phyloP scores from a whole-genome alignment of 2,888 invertebrate genomes.

The Rhingia campestris region DNA sequence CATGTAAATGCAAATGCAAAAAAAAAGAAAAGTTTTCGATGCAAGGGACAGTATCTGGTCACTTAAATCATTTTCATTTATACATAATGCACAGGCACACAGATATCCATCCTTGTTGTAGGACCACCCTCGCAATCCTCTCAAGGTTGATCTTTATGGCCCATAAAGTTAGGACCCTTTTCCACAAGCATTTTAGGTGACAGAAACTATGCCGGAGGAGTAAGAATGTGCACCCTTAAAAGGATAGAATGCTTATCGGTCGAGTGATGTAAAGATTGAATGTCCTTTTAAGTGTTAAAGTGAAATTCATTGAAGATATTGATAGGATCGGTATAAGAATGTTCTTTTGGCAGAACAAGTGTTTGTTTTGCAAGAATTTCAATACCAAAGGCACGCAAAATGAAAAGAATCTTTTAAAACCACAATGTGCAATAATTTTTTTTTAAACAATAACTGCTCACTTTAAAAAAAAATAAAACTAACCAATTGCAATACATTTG shows the following conservation, averaged over 20 bases:
- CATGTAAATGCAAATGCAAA: slow-evolving; percentile 49
- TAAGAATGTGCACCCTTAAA: neutral
- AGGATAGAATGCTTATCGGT: slow-evolving; percentile 57
- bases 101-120: slow-evolving; percentile 10
- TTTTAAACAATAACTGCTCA: neutral
- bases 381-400: neutral
- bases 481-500: slow-evolving; percentile 19
- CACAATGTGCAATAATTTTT: neutral
- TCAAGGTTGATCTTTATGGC: slow-evolving; percentile 55
- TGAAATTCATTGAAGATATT: slow-evolving; percentile 33
- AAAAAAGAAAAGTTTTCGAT: slow-evolving; percentile 33
- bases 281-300: slow-evolving; percentile 53
- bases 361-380: neutral
- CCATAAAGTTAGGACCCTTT: slow-evolving; percentile 27
- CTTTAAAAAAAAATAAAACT: neutral
- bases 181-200: slow-evolving; percentile 7
- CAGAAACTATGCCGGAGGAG: neutral
- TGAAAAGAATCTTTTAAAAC: neutral
- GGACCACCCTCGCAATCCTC: slow-evolving; percentile 24
- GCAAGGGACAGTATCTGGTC: slow-evolving; percentile 51
- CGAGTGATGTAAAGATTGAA: slow-evolving; percentile 42
- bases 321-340: neutral
- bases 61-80: slow-evolving; percentile 52
- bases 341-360: neutral
- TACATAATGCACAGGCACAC: slow-evolving; percentile 36